A percentile compares a stretch with the other conserved stretches of the same genome.
These are phyloP conservation scores for Lordiphosa andalusiaca DNA, from an alignment of 2,888 invertebrate genomes.

Conservation along the genomic window DNA sequence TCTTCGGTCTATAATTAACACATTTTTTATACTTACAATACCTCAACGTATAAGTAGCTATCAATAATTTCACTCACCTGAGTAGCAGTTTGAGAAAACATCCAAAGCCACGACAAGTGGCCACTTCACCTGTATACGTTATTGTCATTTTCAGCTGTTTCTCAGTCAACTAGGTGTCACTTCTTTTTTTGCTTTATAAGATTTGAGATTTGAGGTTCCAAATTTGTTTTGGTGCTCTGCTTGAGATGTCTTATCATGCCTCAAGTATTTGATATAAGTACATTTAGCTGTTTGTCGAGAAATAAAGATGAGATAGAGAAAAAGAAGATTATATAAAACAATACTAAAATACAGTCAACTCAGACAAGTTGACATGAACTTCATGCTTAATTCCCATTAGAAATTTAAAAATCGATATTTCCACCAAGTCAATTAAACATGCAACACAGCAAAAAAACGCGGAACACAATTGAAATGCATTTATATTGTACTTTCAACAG, in stretches of 20 bases:
- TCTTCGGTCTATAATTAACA: constrained; percentile 9
- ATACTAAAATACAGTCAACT: background rate
- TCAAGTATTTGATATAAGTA: constrained; percentile 23
- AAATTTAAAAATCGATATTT: constrained; percentile 42
- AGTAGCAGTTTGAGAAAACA: constrained; percentile 92
- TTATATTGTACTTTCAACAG: constrained; percentile 29
- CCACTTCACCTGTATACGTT: constrained; percentile 92
- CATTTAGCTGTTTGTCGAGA: constrained; percentile 31
- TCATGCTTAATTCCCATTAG: constrained; percentile 19
- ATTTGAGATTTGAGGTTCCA: constrained; percentile 11
- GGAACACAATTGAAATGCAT: constrained; percentile 50
- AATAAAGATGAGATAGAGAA: constrained; percentile 4
- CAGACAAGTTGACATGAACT: background rate
- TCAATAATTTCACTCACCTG: constrained; percentile 82
- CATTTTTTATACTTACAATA: constrained; percentile 7
- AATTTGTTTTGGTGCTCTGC: constrained; percentile 8
- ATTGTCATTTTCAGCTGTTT: constrained; percentile 85
- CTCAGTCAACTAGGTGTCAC: constrained; percentile 16
- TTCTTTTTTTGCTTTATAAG: constrained; percentile 8
- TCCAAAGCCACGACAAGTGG: constrained; percentile 91
- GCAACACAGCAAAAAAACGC: constrained; percentile 22
- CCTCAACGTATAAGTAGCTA: constrained; percentile 18
- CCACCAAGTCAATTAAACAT: constrained; percentile 42
- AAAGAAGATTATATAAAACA: background rate
- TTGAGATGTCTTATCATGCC: constrained; percentile 29